Evolutionary conservation across 1,140 invertebrate species (phyloP).

Genomic region (Spodoptera frugiperda): DNA sequence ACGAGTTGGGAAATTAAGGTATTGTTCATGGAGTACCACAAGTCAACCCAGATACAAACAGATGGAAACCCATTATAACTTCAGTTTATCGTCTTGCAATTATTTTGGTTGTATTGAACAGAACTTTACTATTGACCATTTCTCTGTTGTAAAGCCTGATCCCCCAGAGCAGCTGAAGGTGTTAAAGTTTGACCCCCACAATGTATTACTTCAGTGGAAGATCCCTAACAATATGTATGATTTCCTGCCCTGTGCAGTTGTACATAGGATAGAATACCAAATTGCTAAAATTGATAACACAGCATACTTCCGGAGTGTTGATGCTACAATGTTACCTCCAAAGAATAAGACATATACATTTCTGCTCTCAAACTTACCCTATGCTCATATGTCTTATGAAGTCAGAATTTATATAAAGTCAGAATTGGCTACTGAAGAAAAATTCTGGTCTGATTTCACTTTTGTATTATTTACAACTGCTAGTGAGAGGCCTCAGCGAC

Average conservation of each 20-base stretch:
- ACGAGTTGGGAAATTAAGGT: slow-evolving; percentile 74
- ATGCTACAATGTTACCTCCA: slow-evolving; percentile 67
- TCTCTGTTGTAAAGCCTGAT: slow-evolving; percentile 87
- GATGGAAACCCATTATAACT: slow-evolving; percentile 86
- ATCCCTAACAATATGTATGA: slow-evolving; percentile 87
- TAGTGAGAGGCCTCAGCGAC: slow-evolving; percentile 87
- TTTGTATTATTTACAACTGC: slow-evolving; percentile 87
- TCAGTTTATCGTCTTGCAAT: slow-evolving; percentile 86
- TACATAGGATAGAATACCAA: slow-evolving; percentile 88
- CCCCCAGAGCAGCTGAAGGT: slow-evolving; percentile 86
- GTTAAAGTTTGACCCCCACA: slow-evolving; percentile 86
- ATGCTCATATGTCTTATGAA: slow-evolving; percentile 90
- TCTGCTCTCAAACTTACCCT: slow-evolving; percentile 87
- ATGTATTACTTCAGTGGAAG: slow-evolving; percentile 87
- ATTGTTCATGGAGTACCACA: slow-evolving; percentile 85
- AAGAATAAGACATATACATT: slow-evolving; percentile 79
- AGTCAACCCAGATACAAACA: slow-evolving; percentile 88
- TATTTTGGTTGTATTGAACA: slow-evolving; percentile 83
- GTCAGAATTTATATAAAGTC: slow-evolving; percentile 88
- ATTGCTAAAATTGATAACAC: slow-evolving; percentile 87
- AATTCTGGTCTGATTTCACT: slow-evolving; percentile 89
- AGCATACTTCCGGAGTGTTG: slow-evolving; percentile 85
- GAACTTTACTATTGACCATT: slow-evolving; percentile 87
- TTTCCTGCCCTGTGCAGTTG: slow-evolving; percentile 87
- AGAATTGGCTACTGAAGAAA: slow-evolving; percentile 81